phyloP scores from a whole-genome alignment of 1,140 invertebrate genomes.

The Atopsyche davidsoni region DNA sequence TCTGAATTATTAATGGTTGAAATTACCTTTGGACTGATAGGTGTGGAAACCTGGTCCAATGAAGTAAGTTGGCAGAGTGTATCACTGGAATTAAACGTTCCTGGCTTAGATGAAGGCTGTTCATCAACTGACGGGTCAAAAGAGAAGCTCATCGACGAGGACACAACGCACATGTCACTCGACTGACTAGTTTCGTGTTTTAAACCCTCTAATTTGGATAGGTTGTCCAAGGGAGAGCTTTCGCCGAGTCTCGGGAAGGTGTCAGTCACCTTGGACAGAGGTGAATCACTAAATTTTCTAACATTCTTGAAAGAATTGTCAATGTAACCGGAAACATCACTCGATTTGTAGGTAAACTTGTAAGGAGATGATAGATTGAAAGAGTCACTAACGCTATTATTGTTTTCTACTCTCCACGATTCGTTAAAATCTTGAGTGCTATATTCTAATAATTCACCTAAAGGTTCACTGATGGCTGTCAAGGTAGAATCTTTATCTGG shows the following conservation, averaged over 20 bases:
- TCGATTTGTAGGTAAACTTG: conserved; percentile 26
- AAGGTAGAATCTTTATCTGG: conserved; percentile 25
- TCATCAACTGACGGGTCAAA: conserved; percentile 45
- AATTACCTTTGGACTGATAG: conserved; percentile 48
- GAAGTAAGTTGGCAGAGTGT: conserved; percentile 49
- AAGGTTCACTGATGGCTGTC: conserved; percentile 22
- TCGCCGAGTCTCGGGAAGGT: conserved; percentile 25
- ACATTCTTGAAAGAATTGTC: conserved; percentile 18
- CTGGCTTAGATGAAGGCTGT: conserved; percentile 39
- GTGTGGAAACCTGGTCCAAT: conserved; percentile 47
- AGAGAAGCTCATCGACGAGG: conserved; percentile 47
- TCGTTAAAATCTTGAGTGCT: conserved; percentile 21
- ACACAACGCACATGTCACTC: conserved; percentile 46
- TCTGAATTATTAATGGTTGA: conserved; percentile 23
- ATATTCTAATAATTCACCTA: conserved; percentile 17
- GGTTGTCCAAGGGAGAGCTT: conserved; percentile 23
- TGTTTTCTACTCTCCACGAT: conserved; percentile 26
- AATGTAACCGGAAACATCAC: conserved; percentile 21
- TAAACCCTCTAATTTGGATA: conserved; percentile 14
- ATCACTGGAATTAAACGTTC: conserved; percentile 47
- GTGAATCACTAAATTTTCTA: conserved; percentile 22
- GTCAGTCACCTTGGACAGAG: conserved; percentile 19
- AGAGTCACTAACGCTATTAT: conserved; percentile 22
- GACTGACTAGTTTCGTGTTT: conserved; percentile 29
- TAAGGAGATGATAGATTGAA: conserved; percentile 25